These are phyloP conservation scores for Onthophagus sagittarius DNA, from an alignment of 2,888 invertebrate genomes.

Conservation along the genomic window DNA sequence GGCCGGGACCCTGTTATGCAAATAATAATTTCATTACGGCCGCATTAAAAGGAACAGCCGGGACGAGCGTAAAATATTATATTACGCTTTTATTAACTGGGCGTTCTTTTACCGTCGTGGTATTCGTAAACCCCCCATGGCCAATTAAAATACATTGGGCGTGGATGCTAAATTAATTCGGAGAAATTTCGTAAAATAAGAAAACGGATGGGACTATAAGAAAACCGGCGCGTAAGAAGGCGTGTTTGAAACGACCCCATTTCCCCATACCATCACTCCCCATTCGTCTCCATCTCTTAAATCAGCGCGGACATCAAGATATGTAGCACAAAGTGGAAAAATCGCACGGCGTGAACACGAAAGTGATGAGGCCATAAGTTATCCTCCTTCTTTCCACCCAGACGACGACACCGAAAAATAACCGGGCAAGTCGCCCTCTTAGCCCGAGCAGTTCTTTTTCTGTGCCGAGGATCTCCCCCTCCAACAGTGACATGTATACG, in stretches of 20 bases:
- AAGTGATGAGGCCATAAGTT: slow-evolving; percentile 50
- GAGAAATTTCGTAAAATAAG: not conserved
- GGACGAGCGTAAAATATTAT: slow-evolving; percentile 35
- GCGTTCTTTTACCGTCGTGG: not conserved
- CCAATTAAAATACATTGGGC: not conserved
- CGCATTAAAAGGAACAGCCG: slow-evolving; percentile 38
- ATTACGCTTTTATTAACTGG: slow-evolving; percentile 31
- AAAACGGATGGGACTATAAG: not conserved
- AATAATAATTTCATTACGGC: slow-evolving; percentile 40
- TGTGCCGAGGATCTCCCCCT: slow-evolving; percentile 45
- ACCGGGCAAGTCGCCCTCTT: slow-evolving; percentile 26
- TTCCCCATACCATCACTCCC: slow-evolving; percentile 13
- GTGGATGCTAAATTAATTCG: not conserved
- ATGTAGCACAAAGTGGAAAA: slow-evolving; percentile 46
- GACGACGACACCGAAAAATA: slow-evolving; percentile 8
- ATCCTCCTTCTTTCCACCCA: slow-evolving; percentile 36
- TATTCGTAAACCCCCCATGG: not conserved
- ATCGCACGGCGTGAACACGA: slow-evolving; percentile 45
- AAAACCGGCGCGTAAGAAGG: not conserved
- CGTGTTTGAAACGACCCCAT: not conserved
- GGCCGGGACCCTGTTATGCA: slow-evolving; percentile 36
- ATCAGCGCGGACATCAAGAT: slow-evolving; percentile 45
- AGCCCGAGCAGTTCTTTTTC: slow-evolving; percentile 43
- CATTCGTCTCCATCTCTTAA: slow-evolving; percentile 48
- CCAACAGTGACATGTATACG: slow-evolving; percentile 47